Conservation (phyloP, 2,888 invertebrate genomes). For the Andricus quercusramuli region DNA sequence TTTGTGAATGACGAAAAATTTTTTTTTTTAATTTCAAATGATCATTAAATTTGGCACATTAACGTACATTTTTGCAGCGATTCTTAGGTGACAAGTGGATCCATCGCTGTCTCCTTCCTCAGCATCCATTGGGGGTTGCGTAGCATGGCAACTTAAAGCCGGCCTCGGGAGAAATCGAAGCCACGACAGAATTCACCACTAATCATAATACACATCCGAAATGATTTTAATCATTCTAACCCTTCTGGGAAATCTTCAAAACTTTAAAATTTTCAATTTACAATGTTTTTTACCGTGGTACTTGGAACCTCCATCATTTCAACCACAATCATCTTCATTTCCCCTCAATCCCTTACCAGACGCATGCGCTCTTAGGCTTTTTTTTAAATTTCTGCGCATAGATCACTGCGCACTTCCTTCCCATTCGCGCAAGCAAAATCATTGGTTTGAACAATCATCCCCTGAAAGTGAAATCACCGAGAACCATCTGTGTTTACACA, state of each 20-base stretch:
- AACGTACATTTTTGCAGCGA: conserved; percentile 17
- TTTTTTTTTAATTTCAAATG: not conserved
- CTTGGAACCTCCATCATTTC: not conserved
- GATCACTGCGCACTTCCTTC: not conserved
- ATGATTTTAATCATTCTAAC: not conserved
- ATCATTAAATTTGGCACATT: not conserved
- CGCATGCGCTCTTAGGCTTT: not conserved
- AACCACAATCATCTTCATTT: not conserved
- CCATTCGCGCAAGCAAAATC: not conserved
- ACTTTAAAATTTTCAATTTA: not conserved
- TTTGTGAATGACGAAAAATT: not conserved
- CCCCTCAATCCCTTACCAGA: not conserved
- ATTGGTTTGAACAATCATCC: not conserved
- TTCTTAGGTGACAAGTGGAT: conserved; percentile 39
- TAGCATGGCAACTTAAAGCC: conserved; percentile 3
- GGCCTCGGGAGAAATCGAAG: not conserved
- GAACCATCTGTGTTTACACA: not conserved
- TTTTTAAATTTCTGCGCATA: conserved; percentile 6
- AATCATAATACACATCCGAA: not conserved
- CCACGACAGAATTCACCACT: conserved; percentile 2
- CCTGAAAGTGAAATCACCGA: not conserved
- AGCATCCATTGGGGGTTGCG: conserved; percentile 21
- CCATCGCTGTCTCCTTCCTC: conserved; percentile 33
- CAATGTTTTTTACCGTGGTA: not conserved
- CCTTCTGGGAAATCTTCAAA: not conserved